phyloP scores from a whole-genome alignment of 2,888 invertebrate species.

The Trypoxylon attenuatum region DNA sequence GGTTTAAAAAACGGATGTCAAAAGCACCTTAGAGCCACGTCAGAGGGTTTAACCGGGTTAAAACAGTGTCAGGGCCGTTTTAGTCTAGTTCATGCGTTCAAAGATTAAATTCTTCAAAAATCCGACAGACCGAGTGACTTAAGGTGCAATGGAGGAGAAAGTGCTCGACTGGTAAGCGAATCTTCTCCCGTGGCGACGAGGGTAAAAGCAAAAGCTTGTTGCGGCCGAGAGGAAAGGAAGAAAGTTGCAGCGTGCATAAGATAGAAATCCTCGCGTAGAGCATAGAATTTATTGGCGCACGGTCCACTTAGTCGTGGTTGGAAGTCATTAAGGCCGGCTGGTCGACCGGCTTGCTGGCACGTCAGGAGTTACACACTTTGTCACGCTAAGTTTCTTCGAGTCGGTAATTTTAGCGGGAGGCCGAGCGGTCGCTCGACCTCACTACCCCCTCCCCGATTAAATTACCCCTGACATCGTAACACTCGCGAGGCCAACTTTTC shows the following conservation, averaged over 20 bases:
- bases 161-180: not conserved
- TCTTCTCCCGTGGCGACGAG: not conserved
- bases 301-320: slow-evolving; percentile 36
- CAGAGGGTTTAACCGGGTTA: no score
- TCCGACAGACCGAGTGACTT: no score
- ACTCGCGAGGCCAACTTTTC: not conserved
- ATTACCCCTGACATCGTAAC: slow-evolving; percentile 52
- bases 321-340: slow-evolving; percentile 53
- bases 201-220: not conserved
- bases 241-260: slow-evolving; percentile 3
- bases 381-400: slow-evolving; percentile 57
- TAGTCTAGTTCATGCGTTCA: no score
- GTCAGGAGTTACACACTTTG: slow-evolving; percentile 59
- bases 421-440: no score
- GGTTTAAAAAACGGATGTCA: no score
- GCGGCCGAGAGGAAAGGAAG: not conserved
- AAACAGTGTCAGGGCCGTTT: no score
- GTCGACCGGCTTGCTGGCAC: slow-evolving; percentile 42
- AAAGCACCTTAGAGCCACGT: no score
- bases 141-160: not conserved
- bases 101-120: no score
- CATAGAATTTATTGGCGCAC: slow-evolving; percentile 43
- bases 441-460: slow-evolving; percentile 57
- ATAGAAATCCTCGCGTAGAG: slow-evolving; percentile 31
- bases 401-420: slow-evolving; percentile 62